A percentile compares a stretch with the other conserved stretches of the same genome.
These are phyloP conservation scores for Crocodylus rhombifer DNA, from an alignment of 2,797 vertebrate species.

Conservation along the genomic window DNA sequence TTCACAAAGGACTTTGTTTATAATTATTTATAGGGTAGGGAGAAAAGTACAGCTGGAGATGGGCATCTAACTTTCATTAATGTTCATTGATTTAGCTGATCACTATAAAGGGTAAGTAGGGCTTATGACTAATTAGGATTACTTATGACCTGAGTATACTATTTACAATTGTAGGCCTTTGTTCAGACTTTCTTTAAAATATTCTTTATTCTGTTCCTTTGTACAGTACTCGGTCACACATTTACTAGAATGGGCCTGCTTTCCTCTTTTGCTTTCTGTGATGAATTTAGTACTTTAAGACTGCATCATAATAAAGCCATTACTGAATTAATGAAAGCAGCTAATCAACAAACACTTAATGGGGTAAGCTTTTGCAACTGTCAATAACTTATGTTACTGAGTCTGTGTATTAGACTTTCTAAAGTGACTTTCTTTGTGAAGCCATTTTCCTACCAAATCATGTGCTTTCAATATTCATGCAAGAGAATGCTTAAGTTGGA, in stretches of 20 bases:
- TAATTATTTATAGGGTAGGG: not conserved
- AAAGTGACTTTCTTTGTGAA: conserved; percentile 3
- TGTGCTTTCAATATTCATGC: not conserved
- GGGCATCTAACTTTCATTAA: not conserved
- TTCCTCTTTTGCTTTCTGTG: conserved; percentile 92
- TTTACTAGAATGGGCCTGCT: conserved; percentile 93
- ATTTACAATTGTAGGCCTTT: not conserved
- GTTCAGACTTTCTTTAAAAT: not conserved
- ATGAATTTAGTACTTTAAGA: conserved; percentile 95
- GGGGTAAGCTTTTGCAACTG: conserved; percentile 82
- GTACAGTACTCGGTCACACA: conserved; percentile 87
- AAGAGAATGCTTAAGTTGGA: not conserved
- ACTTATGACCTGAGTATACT: not conserved
- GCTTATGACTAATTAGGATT: not conserved
- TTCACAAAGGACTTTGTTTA: not conserved
- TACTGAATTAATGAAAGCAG: conserved; percentile 91
- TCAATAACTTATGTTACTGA: not conserved
- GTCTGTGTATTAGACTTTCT: not conserved
- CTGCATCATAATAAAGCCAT: conserved; percentile 96
- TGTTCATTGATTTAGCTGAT: not conserved
- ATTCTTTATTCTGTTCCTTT: not conserved
- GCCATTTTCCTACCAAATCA: not conserved
- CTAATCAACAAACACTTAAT: conserved; percentile 78
- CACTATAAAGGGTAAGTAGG: not conserved
- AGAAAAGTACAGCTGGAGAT: not conserved